Evolutionary conservation across 2,797 vertebrate genomes (phyloP).

Genomic region (Gymnoscopelus microlampas): DNA sequence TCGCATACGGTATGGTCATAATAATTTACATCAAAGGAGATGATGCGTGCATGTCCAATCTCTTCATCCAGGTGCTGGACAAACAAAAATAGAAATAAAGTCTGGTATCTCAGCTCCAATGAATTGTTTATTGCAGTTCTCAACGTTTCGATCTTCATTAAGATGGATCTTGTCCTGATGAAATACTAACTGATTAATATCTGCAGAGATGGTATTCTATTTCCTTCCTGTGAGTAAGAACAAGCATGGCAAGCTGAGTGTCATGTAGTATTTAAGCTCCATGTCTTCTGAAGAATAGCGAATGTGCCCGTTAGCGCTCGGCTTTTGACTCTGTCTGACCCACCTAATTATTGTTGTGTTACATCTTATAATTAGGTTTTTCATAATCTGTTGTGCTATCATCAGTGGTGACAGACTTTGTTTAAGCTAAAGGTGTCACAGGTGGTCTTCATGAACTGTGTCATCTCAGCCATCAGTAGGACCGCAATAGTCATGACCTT

Average conservation of each 20-base stretch:
- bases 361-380: background rate
- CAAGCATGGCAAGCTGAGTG: background rate
- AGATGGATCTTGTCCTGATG: too few relatives aligned
- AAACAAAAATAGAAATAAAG: too few relatives aligned
- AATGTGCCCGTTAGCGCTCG: background rate
- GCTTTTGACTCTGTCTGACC: background rate
- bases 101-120: too few relatives aligned
- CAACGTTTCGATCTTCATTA: too few relatives aligned
- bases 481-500: background rate
- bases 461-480: background rate
- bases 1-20: too few relatives aligned
- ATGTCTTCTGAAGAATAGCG: background rate
- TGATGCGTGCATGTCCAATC: too few relatives aligned
- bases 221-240: background rate
- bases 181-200: too few relatives aligned
- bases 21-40: too few relatives aligned
- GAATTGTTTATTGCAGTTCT: too few relatives aligned
- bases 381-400: background rate
- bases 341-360: slow-evolving; percentile 3
- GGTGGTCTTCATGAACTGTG: background rate
- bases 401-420: background rate
- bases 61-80: too few relatives aligned
- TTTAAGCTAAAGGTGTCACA: background rate
- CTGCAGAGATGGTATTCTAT: background rate
- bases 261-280: background rate